phyloP scores from a whole-genome alignment of 2,113 vertebrate genomes.

The Syrmaticus mikado region DNA sequence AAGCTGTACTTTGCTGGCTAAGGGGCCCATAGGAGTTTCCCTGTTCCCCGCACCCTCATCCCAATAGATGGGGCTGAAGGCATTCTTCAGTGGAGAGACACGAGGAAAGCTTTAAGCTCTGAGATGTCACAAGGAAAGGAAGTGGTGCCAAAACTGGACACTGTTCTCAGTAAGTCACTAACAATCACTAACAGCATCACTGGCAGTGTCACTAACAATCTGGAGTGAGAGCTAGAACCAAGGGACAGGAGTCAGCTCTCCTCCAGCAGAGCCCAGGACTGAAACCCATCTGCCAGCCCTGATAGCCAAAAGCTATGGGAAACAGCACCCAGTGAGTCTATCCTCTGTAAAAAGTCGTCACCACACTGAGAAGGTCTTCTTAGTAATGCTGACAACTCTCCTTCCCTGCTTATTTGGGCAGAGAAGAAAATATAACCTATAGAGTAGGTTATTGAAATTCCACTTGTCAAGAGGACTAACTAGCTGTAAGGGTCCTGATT shows the following conservation, averaged over 20 bases:
- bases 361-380: background rate
- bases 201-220: background rate
- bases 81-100: background rate
- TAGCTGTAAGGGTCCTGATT: background rate
- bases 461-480: background rate
- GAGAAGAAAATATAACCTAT: background rate
- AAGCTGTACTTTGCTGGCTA: background rate
- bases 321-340: background rate
- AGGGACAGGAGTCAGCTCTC: background rate
- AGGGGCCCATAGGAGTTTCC: background rate
- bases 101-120: background rate
- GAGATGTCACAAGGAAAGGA: background rate
- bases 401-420: background rate
- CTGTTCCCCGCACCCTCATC: background rate
- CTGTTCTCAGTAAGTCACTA: background rate
- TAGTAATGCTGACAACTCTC: background rate
- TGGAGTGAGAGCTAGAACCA: background rate
- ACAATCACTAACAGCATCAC: no score
- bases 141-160: background rate
- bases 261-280: background rate
- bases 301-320: background rate
- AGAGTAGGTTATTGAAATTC: background rate
- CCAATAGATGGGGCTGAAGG: background rate
- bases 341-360: background rate
- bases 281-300: background rate